Conservation (phyloP, 2,888 invertebrate genomes). For the Diogma glabrata region DNA sequence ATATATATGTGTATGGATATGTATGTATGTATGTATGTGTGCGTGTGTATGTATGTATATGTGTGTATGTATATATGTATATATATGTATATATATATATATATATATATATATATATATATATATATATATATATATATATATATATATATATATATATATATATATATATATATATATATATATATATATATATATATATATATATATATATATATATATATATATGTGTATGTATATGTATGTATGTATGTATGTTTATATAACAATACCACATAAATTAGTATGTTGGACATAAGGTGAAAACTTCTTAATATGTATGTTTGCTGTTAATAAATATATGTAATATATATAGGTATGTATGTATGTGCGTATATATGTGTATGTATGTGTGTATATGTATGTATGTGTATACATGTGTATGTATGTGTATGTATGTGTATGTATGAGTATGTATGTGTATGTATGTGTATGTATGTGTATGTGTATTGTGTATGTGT, state of each 20-base stretch:
- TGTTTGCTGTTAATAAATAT: too few species aligned
- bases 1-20: not conserved
- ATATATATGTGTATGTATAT: not conserved
- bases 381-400: not conserved
- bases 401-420: not conserved
- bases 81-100: not conserved
- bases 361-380: not conserved
- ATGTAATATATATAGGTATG: conserved; percentile 1
- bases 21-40: not conserved
- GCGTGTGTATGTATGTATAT: not conserved
- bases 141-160: conserved; percentile 3
- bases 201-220: not conserved
- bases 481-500: not conserved
- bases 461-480: not conserved
- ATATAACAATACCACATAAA: too few species aligned
- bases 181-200: conserved; percentile 1
- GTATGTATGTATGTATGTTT: not conserved
- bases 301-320: too few species aligned
- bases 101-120: not conserved
- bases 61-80: not conserved
- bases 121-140: not conserved
- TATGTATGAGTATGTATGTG: not conserved
- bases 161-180: not conserved
- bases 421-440: not conserved
- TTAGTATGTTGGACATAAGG: too few species aligned